Percentiles rank a stretch among this genome's conserved stretches.
Conservation (phyloP, 2,113 vertebrate genomes). For the Oophaga pumilio region DNA sequence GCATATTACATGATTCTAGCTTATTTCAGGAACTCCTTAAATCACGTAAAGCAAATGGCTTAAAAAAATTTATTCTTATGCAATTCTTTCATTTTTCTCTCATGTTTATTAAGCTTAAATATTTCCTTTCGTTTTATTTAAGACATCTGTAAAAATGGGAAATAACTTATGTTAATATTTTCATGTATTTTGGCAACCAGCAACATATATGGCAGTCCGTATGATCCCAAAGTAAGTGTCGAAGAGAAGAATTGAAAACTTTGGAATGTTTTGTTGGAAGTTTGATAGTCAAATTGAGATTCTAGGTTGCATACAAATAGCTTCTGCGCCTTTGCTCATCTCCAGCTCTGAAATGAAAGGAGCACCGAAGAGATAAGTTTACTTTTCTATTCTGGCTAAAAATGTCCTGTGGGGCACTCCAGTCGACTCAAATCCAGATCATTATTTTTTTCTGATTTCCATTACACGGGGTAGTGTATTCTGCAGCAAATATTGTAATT, state of each 20-base stretch:
- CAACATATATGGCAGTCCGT: not conserved
- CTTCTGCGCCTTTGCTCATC: not conserved
- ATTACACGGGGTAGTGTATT: not conserved
- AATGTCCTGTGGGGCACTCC: not conserved
- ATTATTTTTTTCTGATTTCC: not conserved
- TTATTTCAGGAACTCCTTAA: constrained; percentile 46
- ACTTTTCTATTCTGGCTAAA: not conserved
- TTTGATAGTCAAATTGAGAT: not conserved
- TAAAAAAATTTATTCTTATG: constrained; percentile 37
- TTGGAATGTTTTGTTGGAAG: not conserved
- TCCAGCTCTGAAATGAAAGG: not conserved
- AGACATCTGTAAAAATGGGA: constrained; percentile 7
- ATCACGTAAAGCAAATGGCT: constrained; percentile 46
- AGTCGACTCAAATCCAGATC: not conserved
- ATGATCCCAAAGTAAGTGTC: not conserved
- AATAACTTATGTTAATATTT: constrained; percentile 14
- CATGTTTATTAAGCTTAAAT: not conserved
- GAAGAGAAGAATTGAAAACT: not conserved
- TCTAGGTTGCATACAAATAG: not conserved
- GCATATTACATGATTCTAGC: constrained; percentile 50
- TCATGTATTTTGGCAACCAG: not conserved
- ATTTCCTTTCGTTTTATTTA: not conserved
- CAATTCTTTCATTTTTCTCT: constrained; percentile 1
- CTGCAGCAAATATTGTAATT: not conserved
- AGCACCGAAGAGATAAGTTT: not conserved